Conservation (phyloP, 2,888 invertebrate species). For the Dryobotodes eremita region DNA sequence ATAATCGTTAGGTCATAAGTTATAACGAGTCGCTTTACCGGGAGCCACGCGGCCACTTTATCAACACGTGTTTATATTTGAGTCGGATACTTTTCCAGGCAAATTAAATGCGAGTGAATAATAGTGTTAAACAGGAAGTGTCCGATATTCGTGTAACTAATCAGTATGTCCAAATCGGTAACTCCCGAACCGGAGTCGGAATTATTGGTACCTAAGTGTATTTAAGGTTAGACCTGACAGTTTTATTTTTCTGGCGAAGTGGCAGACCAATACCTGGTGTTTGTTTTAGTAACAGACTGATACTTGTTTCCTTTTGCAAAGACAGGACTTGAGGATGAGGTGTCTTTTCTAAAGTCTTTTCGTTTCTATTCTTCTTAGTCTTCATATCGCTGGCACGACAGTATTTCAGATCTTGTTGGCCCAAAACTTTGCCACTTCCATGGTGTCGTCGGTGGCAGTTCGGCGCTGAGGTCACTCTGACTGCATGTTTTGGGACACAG, state of each 20-base stretch:
- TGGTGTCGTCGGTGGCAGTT: too few relatives aligned
- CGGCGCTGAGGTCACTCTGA: too few relatives aligned
- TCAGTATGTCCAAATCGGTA: constrained; percentile 39
- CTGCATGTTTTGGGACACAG: too few relatives aligned
- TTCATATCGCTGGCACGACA: too few relatives aligned
- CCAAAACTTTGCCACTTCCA: too few relatives aligned
- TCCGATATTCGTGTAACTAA: constrained; percentile 30
- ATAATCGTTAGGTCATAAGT: not conserved
- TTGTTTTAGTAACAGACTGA: too few relatives aligned
- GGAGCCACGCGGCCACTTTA: not conserved
- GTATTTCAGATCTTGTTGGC: too few relatives aligned
- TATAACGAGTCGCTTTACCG: not conserved
- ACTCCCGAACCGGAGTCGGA: not conserved
- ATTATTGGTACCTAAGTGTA: constrained; percentile 3
- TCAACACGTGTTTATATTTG: constrained; percentile 22
- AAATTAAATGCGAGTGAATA: not conserved
- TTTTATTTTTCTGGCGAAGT: not conserved
- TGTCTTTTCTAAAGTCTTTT: not conserved
- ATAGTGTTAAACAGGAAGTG: constrained; percentile 30
- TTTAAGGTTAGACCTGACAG: not conserved
- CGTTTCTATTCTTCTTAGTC: not conserved
- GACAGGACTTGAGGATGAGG: too few relatives aligned
- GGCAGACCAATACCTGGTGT: too few relatives aligned
- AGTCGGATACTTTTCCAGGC: not conserved
- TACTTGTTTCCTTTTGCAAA: not conserved